Conservation (phyloP, 2,888 invertebrate genomes). For the Phasia obesa region DNA sequence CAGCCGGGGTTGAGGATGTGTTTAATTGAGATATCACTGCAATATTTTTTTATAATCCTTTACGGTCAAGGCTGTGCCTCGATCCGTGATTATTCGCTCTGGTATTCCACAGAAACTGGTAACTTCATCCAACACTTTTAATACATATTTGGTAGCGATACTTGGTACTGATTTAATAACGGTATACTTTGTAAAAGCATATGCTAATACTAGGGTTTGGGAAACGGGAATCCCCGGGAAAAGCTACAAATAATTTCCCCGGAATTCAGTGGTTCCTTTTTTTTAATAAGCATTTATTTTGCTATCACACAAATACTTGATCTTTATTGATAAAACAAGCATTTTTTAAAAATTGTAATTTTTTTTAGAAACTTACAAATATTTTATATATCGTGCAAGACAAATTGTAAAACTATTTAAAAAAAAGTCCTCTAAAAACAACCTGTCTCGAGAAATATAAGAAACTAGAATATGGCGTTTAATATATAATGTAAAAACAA, state of each 20-base stretch:
- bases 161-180: slow-evolving; percentile 13
- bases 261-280: too few species aligned
- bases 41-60: slow-evolving; percentile 69
- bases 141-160: slow-evolving; percentile 34
- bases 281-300: too few species aligned
- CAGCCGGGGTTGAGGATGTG: slow-evolving; percentile 72
- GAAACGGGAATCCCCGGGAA: too few species aligned
- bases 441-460: too few species aligned
- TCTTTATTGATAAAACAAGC: too few species aligned
- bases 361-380: slow-evolving; percentile 75
- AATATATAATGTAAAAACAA: too few species aligned
- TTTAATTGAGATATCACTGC: slow-evolving; percentile 53
- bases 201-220: neutral
- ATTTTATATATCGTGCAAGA: too few species aligned
- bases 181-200: slow-evolving; percentile 2
- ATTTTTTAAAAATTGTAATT: too few species aligned
- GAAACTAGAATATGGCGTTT: too few species aligned
- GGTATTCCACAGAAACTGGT: slow-evolving; percentile 71
- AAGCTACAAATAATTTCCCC: slow-evolving; percentile 14
- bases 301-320: too few species aligned
- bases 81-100: slow-evolving; percentile 40
- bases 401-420: too few species aligned
- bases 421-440: too few species aligned
- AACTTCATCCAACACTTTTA: slow-evolving; percentile 1
- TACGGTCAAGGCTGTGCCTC: slow-evolving; percentile 73